Conservation (phyloP, 2,797 vertebrate genomes). For the Limosa lapponica region DNA sequence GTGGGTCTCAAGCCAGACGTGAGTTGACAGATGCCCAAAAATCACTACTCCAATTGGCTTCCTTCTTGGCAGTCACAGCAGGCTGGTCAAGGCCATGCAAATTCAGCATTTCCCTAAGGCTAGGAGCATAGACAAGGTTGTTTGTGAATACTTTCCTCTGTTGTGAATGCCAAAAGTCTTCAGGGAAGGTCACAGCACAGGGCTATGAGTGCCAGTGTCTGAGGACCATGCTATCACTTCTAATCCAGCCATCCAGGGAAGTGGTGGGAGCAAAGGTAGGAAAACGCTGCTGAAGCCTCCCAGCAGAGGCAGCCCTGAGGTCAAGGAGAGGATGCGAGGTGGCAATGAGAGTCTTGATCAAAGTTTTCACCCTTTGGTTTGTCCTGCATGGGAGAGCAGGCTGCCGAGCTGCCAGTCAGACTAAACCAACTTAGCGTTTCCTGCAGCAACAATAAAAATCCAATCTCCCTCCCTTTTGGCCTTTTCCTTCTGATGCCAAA, state of each 20-base stretch:
- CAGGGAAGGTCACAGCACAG: background rate
- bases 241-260: background rate
- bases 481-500: constrained; percentile 6
- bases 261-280: background rate
- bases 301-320: background rate
- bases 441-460: constrained; percentile 28
- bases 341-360: background rate
- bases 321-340: background rate
- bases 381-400: background rate
- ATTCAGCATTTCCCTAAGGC: background rate
- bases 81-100: constrained; percentile 16
- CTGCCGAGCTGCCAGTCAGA: background rate
- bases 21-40: constrained; percentile 42
- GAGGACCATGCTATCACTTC: background rate
- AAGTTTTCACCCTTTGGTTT: background rate
- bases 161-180: background rate
- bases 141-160: background rate
- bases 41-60: background rate
- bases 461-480: background rate
- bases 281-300: background rate
- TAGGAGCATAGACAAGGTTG: background rate
- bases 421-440: background rate
- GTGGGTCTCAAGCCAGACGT: constrained; percentile 8
- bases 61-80: background rate
- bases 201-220: background rate